Conservation (phyloP, 2,888 invertebrate species). For the Xanthorhoe spadicearia region DNA sequence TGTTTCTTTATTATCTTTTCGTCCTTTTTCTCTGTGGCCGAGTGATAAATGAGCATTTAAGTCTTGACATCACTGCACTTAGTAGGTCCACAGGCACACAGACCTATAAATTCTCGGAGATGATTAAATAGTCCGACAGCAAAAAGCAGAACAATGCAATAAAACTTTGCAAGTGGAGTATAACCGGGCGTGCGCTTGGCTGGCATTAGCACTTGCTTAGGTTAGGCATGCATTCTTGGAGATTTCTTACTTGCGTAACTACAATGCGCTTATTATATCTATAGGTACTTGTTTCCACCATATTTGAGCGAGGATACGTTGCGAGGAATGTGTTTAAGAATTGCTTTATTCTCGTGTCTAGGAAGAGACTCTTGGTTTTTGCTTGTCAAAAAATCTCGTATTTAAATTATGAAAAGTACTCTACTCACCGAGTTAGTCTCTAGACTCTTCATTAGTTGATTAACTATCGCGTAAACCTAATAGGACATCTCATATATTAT, state of each 20-base stretch:
- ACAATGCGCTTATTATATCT: not conserved
- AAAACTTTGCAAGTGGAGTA: constrained; percentile 24
- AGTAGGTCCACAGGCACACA: constrained; percentile 19
- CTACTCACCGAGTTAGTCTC: too few species aligned
- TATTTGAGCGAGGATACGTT: too few species aligned
- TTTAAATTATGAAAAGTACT: too few species aligned
- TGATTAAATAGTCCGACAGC: constrained; percentile 36
- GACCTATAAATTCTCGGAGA: constrained; percentile 33
- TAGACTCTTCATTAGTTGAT: too few species aligned
- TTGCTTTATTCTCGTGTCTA: too few species aligned
- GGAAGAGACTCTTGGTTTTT: too few species aligned
- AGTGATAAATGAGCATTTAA: constrained; percentile 34
- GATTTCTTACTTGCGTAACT: constrained; percentile 11
- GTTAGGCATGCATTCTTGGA: constrained; percentile 21
- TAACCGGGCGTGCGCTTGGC: constrained; percentile 23
- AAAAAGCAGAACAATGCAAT: constrained; percentile 34
- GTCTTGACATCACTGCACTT: constrained; percentile 31
- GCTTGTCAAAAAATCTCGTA: too few species aligned
- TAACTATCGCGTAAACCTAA: too few species aligned
- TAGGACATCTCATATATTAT: too few species aligned
- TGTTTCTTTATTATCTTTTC: not conserved
- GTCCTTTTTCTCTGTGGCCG: constrained; percentile 23
- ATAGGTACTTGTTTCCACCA: not conserved
- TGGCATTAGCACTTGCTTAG: constrained; percentile 17
- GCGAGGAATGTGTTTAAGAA: too few species aligned